phyloP scores from a whole-genome alignment of 92 coral and sea anemone species.

The Ricordea florida region DNA sequence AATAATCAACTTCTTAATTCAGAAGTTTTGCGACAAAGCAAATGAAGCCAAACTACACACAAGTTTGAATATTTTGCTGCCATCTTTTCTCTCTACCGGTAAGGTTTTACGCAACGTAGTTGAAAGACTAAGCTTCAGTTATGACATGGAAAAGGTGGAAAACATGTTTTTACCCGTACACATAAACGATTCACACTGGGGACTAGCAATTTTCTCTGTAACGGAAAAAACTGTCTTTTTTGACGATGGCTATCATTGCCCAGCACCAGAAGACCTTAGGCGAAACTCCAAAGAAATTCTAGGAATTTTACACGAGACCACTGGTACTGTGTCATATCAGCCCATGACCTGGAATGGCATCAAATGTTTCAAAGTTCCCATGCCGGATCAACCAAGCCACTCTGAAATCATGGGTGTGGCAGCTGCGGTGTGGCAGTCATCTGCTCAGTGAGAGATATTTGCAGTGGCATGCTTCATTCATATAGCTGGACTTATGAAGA shows the following conservation, averaged over 20 bases:
- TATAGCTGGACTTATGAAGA: no score
- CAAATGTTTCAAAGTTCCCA: neutral
- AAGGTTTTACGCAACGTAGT: neutral
- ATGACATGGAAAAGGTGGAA: slow-evolving; percentile 11
- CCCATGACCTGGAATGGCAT: neutral
- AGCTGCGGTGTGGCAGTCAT: no score
- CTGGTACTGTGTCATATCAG: neutral
- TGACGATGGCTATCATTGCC: slow-evolving; percentile 34
- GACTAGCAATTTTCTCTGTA: slow-evolving; percentile 18
- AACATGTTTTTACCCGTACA: slow-evolving; percentile 40
- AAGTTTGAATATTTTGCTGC: neutral
- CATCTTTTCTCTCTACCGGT: slow-evolving; percentile 41
- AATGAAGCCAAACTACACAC: neutral
- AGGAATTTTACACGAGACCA: neutral
- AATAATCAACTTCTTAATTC: slow-evolving; percentile 26
- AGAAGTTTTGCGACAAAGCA: slow-evolving; percentile 30
- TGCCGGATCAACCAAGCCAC: neutral
- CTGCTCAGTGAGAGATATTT: no score
- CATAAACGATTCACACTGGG: slow-evolving; percentile 43
- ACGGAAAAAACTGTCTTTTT: slow-evolving; percentile 7
- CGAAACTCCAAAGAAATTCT: neutral
- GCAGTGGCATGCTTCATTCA: no score
- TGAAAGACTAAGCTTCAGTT: neutral
- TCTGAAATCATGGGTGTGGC: no score
- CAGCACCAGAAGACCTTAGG: neutral